Evolutionary conservation across 1,140 invertebrate species (phyloP), one percentile per base, ranked within the genome.

Genomic region (Caenorhabditis tropicalis): DNA sequence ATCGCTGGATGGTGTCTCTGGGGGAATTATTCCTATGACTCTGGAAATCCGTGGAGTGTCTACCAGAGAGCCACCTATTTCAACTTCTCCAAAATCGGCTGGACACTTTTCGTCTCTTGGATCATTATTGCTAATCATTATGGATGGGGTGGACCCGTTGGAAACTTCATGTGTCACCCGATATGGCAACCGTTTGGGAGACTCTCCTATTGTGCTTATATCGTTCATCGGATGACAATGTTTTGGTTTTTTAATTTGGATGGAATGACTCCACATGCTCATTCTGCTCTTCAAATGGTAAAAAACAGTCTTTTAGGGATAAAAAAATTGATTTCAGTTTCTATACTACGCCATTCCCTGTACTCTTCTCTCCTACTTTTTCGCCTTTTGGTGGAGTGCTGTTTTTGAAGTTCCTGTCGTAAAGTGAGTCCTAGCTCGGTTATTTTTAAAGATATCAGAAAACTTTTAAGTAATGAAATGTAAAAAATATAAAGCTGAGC

Each of bases 341-440:
- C 9, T 85, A 1, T 36, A 46, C 51, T 82, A 79, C 29, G 4
- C 80, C 10, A 27, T 85, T 43, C 60, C 56, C 19, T 48, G 81
- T n/a, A 82, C 82, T 2, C 31, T 82, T 2, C 58, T 85, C 10
- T 70, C 80, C 43, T 85, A 79, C 39, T 3, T 79, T 24, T 82
- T 85, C 29, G 84, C 80, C 19, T 51, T 85, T 21, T 65, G 82
- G 19, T 85, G 84, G 84, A 85, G 84, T 29, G 48, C 56, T 1
- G 3, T 85, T n/a, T 85, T 82, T 29, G 84, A 85, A 81, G n/a
- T 85, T n/a, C 84, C 84, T 4, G 33, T 85, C 21, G 56, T 39
- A 15, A 85, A 82, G 79, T 70, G 29, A 43, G n/a, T 24, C 6
- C 36, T 0, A 51, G 7, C 9, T 4, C 19, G 21, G 49, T n/a